Conservation (phyloP, 1,140 invertebrate species). For the Pristionchus pacificus region DNA sequence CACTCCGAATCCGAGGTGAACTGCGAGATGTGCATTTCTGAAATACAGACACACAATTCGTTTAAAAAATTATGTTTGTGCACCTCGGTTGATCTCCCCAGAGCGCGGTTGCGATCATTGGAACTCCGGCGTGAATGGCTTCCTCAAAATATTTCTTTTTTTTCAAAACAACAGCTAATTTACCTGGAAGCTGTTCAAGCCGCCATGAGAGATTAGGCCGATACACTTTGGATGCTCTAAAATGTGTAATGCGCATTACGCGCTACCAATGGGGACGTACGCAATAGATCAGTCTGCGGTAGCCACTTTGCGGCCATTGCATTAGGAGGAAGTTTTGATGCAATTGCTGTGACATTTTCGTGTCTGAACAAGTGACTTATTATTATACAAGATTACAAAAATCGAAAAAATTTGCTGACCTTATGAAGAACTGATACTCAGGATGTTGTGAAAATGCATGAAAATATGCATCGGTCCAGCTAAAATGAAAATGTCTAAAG, state of each 20-base stretch:
- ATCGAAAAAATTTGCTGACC: too few species aligned
- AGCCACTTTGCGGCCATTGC: slow-evolving; percentile 19
- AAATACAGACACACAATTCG: too few species aligned
- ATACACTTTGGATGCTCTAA: too few species aligned
- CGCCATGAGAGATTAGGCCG: too few species aligned
- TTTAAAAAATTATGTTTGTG: too few species aligned
- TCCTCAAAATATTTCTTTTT: slow-evolving; percentile 61
- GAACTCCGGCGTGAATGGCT: slow-evolving; percentile 74
- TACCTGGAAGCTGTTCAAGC: too few species aligned
- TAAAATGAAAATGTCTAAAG: not conserved
- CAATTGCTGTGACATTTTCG: not conserved
- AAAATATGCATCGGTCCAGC: slow-evolving; percentile 5
- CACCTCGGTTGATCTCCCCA: slow-evolving; percentile 22
- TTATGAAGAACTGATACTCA: slow-evolving; percentile 1
- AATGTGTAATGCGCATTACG: too few species aligned
- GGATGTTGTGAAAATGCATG: slow-evolving; percentile 11
- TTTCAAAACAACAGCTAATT: not conserved
- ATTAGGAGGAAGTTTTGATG: not conserved
- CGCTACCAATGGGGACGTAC: not conserved
- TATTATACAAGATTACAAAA: too few species aligned
- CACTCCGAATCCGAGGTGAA: not conserved
- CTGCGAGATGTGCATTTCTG: not conserved
- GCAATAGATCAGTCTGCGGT: slow-evolving; percentile 18
- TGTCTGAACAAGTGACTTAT: too few species aligned
- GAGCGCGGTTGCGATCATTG: slow-evolving; percentile 69